Conservation (phyloP, 1,140 invertebrate genomes). For the Drosophila sucinea region DNA sequence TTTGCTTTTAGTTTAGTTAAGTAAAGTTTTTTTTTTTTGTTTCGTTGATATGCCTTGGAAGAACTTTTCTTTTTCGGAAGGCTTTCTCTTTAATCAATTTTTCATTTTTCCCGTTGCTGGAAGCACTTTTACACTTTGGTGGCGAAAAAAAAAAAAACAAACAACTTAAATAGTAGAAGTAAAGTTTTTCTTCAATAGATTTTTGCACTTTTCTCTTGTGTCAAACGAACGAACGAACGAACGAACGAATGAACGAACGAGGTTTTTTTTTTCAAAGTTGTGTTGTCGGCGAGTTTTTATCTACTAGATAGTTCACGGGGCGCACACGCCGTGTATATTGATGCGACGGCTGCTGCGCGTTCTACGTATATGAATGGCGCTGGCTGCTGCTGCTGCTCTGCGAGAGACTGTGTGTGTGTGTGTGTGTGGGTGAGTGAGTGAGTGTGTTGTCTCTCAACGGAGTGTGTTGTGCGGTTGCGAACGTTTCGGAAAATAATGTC, state of each 20-base stretch:
- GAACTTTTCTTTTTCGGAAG: neutral
- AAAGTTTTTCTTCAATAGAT: neutral
- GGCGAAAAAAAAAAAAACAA: neutral
- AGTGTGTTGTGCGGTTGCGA: constrained; percentile 60
- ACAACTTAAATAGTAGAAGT: neutral
- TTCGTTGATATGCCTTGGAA: constrained; percentile 10
- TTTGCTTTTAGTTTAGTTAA: constrained; percentile 5
- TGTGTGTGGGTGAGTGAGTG: constrained; percentile 24
- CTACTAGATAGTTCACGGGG: constrained; percentile 73
- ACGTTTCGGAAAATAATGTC: constrained; percentile 81
- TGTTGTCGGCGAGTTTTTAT: constrained; percentile 76
- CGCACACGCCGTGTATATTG: constrained; percentile 66
- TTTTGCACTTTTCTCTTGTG: constrained; percentile 13
- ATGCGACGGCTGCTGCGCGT: constrained; percentile 52
- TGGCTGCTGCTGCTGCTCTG: constrained; percentile 14
- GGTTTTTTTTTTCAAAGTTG: constrained; percentile 3
- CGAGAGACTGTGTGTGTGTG: constrained; percentile 3
- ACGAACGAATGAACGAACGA: neutral
- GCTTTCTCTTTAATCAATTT: neutral
- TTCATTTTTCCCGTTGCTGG: neutral
- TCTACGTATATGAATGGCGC: constrained; percentile 1
- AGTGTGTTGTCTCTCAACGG: constrained; percentile 12
- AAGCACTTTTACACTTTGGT: neutral
- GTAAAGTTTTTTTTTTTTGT: neutral
- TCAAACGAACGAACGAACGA: neutral